Percentiles rank a stretch among this genome's conserved stretches.
Conservation (phyloP, 2,888 invertebrate genomes). For the Busseola fusca region DNA sequence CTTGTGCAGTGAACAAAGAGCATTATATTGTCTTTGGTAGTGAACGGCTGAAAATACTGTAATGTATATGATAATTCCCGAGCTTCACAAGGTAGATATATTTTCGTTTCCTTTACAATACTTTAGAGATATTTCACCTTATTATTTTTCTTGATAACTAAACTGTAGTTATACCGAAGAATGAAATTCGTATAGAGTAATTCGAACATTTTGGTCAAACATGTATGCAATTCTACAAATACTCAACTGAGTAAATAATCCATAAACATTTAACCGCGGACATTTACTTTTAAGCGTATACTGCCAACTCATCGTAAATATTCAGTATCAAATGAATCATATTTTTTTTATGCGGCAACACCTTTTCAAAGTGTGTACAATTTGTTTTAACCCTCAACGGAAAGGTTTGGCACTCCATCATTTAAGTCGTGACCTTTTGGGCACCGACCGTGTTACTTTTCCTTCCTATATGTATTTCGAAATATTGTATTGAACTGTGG, state of each 20-base stretch:
- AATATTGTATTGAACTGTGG: not conserved
- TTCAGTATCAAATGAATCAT: conserved; percentile 40
- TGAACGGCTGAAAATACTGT: not conserved
- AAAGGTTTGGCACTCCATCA: conserved; percentile 48
- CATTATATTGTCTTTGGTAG: no score
- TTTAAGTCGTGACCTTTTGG: conserved; percentile 39
- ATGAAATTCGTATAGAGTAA: not conserved
- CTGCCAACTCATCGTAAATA: conserved; percentile 30
- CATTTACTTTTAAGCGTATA: not conserved
- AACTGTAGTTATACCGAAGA: not conserved
- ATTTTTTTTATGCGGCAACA: conserved; percentile 39
- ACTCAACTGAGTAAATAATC: conserved; percentile 3
- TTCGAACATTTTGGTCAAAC: not conserved
- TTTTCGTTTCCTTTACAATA: not conserved
- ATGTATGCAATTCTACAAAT: not conserved
- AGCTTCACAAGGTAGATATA: not conserved
- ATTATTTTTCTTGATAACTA: not conserved
- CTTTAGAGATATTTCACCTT: not conserved
- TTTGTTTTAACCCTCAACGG: conserved; percentile 37
- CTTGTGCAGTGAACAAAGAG: not conserved
- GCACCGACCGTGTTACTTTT: conserved; percentile 23
- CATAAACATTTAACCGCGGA: not conserved
- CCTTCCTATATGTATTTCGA: conserved; percentile 14
- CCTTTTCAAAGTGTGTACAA: conserved; percentile 42
- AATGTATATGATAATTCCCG: not conserved